phyloP scores from a whole-genome alignment of 2,888 invertebrate genomes.

The Linnaemya tessellans region DNA sequence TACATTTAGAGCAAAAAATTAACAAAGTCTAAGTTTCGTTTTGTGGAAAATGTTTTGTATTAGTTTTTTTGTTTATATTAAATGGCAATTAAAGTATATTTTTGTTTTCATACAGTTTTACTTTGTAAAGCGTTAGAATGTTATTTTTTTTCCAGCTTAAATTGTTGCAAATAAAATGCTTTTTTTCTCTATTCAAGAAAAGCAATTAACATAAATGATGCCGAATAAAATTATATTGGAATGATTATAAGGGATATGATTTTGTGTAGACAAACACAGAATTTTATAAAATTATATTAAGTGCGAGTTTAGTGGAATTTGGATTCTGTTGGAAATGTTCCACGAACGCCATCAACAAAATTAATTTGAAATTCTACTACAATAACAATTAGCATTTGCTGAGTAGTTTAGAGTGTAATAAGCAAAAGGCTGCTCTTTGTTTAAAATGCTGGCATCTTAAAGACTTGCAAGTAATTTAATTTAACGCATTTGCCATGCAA shows the following conservation, averaged over 20 bases:
- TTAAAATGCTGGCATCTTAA: too few species aligned
- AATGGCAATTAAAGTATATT: constrained; percentile 22
- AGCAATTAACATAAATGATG: constrained; percentile 3
- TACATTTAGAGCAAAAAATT: constrained; percentile 15
- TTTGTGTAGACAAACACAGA: too few species aligned
- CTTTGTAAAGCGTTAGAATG: not conserved
- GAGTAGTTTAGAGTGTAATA: too few species aligned
- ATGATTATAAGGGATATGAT: not conserved
- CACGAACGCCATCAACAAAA: too few species aligned
- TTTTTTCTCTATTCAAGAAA: not conserved
- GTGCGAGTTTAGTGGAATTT: not conserved
- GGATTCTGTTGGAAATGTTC: too few species aligned
- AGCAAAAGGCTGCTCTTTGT: too few species aligned
- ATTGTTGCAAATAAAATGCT: too few species aligned
- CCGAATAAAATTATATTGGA: not conserved
- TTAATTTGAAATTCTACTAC: too few species aligned
- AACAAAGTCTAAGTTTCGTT: constrained; percentile 36
- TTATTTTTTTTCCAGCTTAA: too few species aligned
- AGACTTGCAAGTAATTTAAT: too few species aligned
- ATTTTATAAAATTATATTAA: not conserved
- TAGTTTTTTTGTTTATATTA: constrained; percentile 30
- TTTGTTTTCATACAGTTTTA: not conserved
- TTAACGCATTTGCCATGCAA: too few species aligned
- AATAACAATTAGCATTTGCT: too few species aligned
- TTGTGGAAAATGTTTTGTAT: constrained; percentile 18